Evolutionary conservation across 2,888 invertebrate genomes (phyloP).

Genomic region (Chironomus riparius): DNA sequence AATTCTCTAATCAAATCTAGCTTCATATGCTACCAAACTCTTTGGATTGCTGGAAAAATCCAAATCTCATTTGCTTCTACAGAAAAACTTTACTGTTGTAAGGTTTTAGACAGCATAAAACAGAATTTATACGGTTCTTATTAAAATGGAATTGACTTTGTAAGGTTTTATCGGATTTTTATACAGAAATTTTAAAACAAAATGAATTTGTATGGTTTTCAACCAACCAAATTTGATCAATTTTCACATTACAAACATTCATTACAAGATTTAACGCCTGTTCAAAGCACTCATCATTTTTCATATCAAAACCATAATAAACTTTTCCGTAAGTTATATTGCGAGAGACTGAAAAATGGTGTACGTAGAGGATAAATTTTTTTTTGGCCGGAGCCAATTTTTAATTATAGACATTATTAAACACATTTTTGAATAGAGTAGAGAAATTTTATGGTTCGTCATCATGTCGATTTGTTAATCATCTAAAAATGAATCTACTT

Average conservation of each 20-base stretch:
- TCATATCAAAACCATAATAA: background rate
- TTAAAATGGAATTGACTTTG: background rate
- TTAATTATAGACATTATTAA: background rate
- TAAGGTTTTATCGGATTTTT: too few species aligned
- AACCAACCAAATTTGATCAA: too few species aligned
- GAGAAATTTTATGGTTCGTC: background rate
- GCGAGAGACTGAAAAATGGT: background rate
- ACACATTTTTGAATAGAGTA: background rate
- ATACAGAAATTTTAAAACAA: too few species aligned
- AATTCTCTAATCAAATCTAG: too few species aligned
- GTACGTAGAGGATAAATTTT: background rate
- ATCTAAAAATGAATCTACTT: background rate
- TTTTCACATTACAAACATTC: background rate
- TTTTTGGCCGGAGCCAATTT: background rate
- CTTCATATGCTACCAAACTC: too few species aligned
- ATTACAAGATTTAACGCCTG: background rate
- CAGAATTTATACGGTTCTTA: background rate
- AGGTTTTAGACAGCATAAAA: background rate
- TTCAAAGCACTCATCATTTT: background rate
- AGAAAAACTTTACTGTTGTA: too few species aligned
- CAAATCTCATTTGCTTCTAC: too few species aligned
- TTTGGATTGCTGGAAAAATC: too few species aligned
- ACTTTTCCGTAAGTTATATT: background rate
- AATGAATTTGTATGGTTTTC: too few species aligned
- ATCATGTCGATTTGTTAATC: background rate